Percentiles rank a stretch among this genome's conserved stretches.
phyloP scores from a whole-genome alignment of 2,888 invertebrate genomes.

The Drosophila tanythrix region DNA sequence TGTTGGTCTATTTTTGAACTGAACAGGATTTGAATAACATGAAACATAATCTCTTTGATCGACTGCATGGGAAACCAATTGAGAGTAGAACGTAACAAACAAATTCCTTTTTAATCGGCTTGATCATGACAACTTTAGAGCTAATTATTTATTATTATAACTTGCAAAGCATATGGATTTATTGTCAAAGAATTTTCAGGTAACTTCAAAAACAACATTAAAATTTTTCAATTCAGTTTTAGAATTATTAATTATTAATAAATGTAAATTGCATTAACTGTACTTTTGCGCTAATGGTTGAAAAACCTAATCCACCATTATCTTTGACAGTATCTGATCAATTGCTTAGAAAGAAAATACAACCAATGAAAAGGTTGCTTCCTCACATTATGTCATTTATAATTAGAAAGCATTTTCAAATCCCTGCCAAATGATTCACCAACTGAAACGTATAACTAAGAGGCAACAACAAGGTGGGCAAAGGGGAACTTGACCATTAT shows the following conservation, averaged over 20 bases:
- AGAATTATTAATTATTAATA: no score
- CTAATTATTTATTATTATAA: neutral
- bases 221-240: neutral
- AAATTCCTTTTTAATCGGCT: neutral
- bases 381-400: constrained; percentile 57
- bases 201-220: neutral
- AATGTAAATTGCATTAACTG: neutral
- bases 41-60: neutral
- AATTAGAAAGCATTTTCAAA: constrained; percentile 56
- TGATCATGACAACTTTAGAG: neutral
- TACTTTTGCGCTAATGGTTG: neutral
- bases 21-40: constrained; percentile 5
- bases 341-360: neutral
- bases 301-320: neutral
- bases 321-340: neutral
- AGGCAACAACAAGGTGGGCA: neutral
- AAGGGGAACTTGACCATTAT: constrained; percentile 9
- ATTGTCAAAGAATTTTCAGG: neutral
- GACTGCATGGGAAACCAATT: constrained; percentile 8
- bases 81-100: neutral
- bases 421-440: constrained; percentile 60
- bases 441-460: constrained; percentile 18
- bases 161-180: neutral
- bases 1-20: constrained; percentile 14
- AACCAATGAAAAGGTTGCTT: neutral